Percentiles rank a stretch among this genome's conserved stretches.
These are phyloP conservation scores for Coptodon rendalli DNA, from an alignment of 2,113 vertebrate species.

Conservation along the genomic window DNA sequence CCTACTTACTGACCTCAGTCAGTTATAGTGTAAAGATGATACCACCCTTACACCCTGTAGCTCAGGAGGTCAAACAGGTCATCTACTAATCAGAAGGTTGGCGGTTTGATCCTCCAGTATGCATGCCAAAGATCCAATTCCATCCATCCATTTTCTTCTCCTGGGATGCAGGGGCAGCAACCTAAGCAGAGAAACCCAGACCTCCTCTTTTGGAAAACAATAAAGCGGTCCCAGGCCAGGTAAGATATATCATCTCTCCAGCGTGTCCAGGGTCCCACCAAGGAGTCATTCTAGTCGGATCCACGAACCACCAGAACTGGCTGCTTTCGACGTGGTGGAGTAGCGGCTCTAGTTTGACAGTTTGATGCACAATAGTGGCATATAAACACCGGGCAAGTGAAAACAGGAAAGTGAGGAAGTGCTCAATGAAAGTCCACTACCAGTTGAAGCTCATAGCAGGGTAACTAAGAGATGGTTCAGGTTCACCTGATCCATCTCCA, in stretches of 20 bases:
- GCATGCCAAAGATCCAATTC: background rate
- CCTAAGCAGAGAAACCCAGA: background rate
- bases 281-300: background rate
- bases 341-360: background rate
- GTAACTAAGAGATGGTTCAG: background rate
- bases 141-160: background rate
- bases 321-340: background rate
- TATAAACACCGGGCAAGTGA: background rate
- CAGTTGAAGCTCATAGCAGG: background rate
- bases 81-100: background rate
- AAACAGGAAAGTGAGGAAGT: background rate
- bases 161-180: background rate
- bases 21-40: background rate
- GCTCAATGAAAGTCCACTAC: background rate
- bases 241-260: rapidly evolving
- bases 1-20: rapidly evolving
- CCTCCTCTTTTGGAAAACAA: background rate
- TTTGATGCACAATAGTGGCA: background rate
- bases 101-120: background rate
- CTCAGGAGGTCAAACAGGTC: background rate
- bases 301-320: background rate
- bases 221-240: background rate
- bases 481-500: background rate
- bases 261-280: background rate
- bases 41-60: background rate